Evolutionary conservation across 2,113 vertebrate genomes (phyloP), one percentile per base, ranked within the genome.

Genomic region (Nettapus auritus): DNA sequence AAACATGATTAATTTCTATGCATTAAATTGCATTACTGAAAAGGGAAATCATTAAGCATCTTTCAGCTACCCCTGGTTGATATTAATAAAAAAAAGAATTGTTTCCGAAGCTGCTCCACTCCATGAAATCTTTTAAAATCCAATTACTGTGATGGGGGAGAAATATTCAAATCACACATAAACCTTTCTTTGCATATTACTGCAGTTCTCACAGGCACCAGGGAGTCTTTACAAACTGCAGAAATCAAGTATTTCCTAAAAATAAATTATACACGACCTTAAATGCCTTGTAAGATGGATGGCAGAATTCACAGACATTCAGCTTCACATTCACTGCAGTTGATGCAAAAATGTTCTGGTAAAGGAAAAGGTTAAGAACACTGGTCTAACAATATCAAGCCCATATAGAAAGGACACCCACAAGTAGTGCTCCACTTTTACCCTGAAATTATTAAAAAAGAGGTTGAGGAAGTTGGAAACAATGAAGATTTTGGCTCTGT

Each of bases 241-340:
- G n/a, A 95, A 95, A 93, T 73, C 31, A 79, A 89, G 62, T 21
- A 36, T 76, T 78, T 68, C 28, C 44, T 73, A 79, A 87, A 89
- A 71, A 76, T 6, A 1, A 52, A 48, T 48, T 68, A 31, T 7
- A 46, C 1, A n/a, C 16, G 60, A 28, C 50, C 70, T 79, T 44
- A 92, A 87, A 91, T 50, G 31, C 15, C 33, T 89, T 91, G 19
- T n/a, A 46, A 10, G 56, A 59, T 46, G 25, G 42, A 79, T 31
- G 33, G 57, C 38, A 79, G 48, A 80, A 69, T 53, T 94, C 40
- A 91, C 0, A 7, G 19, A 22, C 21, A 48, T 85, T 75, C 33
- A 33, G 10, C 38, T 94, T 87, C 44, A 87, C 9, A 48, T 79
- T 91, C 11, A 8, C 18, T 42, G 52, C 25, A 52, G 21, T 17